Percentiles rank a stretch among this genome's conserved stretches.
Evolutionary conservation across 1,140 invertebrate genomes (phyloP).

Genomic region (Temnothorax nylanderi): DNA sequence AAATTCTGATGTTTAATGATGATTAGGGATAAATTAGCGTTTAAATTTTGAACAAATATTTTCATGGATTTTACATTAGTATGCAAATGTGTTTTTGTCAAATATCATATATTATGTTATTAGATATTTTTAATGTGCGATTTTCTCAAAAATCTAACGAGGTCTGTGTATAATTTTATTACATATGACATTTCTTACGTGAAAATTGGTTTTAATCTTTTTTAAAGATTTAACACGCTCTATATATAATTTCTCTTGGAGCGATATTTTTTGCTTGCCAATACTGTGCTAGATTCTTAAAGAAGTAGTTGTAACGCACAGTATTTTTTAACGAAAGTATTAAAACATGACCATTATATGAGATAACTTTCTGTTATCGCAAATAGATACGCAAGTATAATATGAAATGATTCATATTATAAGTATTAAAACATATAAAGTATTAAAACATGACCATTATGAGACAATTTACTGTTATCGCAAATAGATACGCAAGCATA

Average conservation of each 20-base stretch:
- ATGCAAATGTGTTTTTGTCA: neutral
- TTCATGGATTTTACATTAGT: neutral
- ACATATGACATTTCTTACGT: neutral
- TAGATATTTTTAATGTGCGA: neutral
- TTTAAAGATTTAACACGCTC: neutral
- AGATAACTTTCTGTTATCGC: neutral
- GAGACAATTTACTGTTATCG: neutral
- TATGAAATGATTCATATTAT: neutral
- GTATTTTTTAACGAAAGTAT: neutral
- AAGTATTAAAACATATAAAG: too few species aligned
- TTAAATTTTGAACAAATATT: neutral
- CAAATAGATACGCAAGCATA: constrained; percentile 2
- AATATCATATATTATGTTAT: neutral
- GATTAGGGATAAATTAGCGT: neutral
- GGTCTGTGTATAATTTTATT: neutral
- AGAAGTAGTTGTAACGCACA: neutral
- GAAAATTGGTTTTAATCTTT: neutral
- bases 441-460: neutral
- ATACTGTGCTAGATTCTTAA: neutral
- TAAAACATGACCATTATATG: neutral
- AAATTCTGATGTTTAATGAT: neutral
- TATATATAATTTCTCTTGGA: neutral
- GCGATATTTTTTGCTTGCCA: neutral
- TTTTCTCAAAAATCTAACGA: neutral
- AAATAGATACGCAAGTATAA: neutral